phyloP scores from a whole-genome alignment of 2,888 invertebrate genomes.

The Pycnomerus fuliginosus region DNA sequence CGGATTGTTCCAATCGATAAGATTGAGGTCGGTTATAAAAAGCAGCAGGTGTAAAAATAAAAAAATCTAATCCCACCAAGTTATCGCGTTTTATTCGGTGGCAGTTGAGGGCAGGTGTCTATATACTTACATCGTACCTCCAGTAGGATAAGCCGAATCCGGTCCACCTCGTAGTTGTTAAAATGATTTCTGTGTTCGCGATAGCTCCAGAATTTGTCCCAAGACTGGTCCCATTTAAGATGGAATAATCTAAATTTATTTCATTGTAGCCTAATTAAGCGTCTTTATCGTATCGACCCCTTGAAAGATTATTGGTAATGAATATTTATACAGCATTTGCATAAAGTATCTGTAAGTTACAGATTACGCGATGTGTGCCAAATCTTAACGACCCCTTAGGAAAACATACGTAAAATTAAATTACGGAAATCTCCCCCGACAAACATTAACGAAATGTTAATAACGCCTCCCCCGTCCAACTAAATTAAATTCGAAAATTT shows the following conservation, averaged over 20 bases:
- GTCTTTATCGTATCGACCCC: slow-evolving; percentile 38
- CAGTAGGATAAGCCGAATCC: no score
- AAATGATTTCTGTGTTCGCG: slow-evolving; percentile 38
- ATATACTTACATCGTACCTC: slow-evolving; percentile 22
- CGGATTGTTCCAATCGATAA: slow-evolving; percentile 21
- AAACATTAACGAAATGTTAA: slow-evolving; percentile 14
- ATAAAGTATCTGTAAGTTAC: slow-evolving; percentile 19
- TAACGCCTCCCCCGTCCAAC: slow-evolving; percentile 23
- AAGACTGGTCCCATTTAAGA: slow-evolving; percentile 35
- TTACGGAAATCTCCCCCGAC: slow-evolving; percentile 7
- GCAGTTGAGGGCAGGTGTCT: slow-evolving; percentile 22
- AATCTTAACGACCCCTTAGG: slow-evolving; percentile 1
- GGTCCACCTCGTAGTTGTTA: slow-evolving; percentile 25
- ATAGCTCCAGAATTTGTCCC: slow-evolving; percentile 34
- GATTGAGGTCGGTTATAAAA: slow-evolving; percentile 20
- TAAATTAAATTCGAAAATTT: slow-evolving; percentile 37
- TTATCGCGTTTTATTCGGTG: slow-evolving; percentile 12
- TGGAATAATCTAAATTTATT: slow-evolving; percentile 40
- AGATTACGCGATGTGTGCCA: slow-evolving; percentile 12
- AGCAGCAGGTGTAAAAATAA: slow-evolving; percentile 26
- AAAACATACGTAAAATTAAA: slow-evolving; percentile 9
- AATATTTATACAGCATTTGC: slow-evolving; percentile 38
- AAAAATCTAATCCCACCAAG: slow-evolving; percentile 14
- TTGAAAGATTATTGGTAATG: slow-evolving; percentile 39
- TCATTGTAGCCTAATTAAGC: slow-evolving; percentile 42